Evolutionary conservation across 2,888 invertebrate genomes (phyloP), one percentile per base, ranked within the genome.

Genomic region (Reticulitermes lucifugus): DNA sequence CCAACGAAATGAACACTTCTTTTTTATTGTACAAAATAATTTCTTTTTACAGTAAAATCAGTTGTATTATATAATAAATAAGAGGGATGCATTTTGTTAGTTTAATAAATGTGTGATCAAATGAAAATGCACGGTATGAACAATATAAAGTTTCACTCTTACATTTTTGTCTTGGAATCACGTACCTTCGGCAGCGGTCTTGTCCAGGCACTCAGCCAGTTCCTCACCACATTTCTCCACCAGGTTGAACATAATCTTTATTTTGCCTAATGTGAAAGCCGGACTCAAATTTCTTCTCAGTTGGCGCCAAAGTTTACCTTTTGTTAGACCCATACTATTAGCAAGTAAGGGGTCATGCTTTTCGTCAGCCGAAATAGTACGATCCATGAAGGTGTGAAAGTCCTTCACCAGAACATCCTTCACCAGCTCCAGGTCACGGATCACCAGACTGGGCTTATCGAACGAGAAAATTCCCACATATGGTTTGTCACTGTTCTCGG

Each of bases 321-420:
- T 81, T 41, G 35, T 25, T 6, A 21, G 1, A 35, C 4, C 3
- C 35, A 35, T 3, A 25, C 0, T 41, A 9, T 21, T 81, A 35
- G 65, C 59, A 0, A 18, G 6, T 29, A 81, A 41, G 7, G 81
- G 29, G 29, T 81, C 81, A 14, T 22, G 2, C 6, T 81, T 41
- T 41, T 65, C 59, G 7, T 60, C 59, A 18, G 65, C 41, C 6
- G 65, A 35, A 6, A 81, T 5, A 14, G 22, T 12, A 18, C 60
- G 55, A 5, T 81, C 81, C 29, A 22, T 9, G 41, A 81, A 81
- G 35, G 29, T 22, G 7, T 81, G 14, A 2, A n/a, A n/a, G 18
- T 81, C 81, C 65, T 81, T 83, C 70, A 83, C 83, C 21, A 83
- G 71, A 25, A 83, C 9, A n/a, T 21, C 43, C 83, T 83, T 83